These are phyloP conservation scores for Eucidaris tribuloides DNA, from an alignment of 35 echinoderm and acorn worm species.

Conservation along the genomic window DNA sequence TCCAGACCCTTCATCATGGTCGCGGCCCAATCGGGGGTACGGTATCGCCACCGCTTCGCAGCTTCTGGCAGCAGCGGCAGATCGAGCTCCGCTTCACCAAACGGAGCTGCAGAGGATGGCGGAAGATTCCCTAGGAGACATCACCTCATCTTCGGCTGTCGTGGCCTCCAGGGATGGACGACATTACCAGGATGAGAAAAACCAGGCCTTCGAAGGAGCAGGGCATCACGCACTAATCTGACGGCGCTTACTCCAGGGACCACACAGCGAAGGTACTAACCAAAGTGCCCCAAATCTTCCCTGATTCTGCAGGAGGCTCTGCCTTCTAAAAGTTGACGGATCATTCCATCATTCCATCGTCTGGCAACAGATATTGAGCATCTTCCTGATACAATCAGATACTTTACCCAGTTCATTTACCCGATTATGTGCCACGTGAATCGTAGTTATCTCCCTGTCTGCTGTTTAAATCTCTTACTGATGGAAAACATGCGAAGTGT, in stretches of 20 bases:
- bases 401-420: neutral
- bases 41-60: conserved; percentile 60
- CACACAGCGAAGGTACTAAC: conserved; percentile 19
- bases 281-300: too few relatives aligned
- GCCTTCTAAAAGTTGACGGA: neutral
- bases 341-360: neutral
- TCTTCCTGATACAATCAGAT: neutral
- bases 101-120: neutral
- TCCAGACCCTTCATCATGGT: conserved; percentile 44
- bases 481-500: too few relatives aligned
- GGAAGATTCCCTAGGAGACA: conserved; percentile 28
- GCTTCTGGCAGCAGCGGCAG: conserved; percentile 71
- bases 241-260: conserved; percentile 42
- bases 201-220: neutral
- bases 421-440: neutral
- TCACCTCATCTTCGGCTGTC: conserved; percentile 68
- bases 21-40: conserved; percentile 57
- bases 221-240: conserved; percentile 16
- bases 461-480: too few relatives aligned
- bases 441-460: too few relatives aligned
- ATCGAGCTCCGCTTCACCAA: neutral
- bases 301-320: neutral
- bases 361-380: neutral
- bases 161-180: conserved; percentile 41
- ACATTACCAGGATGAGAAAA: conserved; percentile 36